phyloP scores from a whole-genome alignment of 2,113 vertebrate genomes.

The Rhea pennata region DNA sequence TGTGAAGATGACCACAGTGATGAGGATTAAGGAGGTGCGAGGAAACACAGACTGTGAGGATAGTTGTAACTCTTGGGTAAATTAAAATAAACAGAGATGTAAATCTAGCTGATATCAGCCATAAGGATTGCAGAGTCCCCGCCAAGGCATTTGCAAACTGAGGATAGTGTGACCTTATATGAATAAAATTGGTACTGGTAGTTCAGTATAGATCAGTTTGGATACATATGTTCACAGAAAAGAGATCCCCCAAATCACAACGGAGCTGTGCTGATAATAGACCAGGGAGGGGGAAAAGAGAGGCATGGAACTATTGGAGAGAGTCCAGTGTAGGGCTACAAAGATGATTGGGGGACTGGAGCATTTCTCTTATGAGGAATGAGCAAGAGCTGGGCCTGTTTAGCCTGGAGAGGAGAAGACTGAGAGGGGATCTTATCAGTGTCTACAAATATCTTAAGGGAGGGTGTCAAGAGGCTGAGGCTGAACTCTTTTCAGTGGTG shows the following conservation, averaged over 20 bases:
- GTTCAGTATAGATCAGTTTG: background rate
- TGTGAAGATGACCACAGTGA: background rate
- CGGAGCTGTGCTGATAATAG: background rate
- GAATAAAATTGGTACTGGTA: background rate
- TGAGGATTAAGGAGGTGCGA: background rate
- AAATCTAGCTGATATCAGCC: background rate
- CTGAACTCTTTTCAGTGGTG: no score
- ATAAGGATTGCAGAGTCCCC: background rate
- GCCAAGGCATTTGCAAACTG: background rate
- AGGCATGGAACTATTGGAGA: no score
- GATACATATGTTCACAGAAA: background rate
- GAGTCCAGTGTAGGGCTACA: no score
- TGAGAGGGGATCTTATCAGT: no score
- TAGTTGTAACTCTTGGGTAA: background rate
- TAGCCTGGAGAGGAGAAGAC: no score
- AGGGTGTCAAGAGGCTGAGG: no score
- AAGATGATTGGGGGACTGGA: no score
- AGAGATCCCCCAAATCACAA: background rate
- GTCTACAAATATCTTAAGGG: no score
- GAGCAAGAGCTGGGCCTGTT: no score
- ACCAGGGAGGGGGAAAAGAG: background rate
- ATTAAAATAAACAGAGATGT: background rate
- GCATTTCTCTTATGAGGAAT: no score
- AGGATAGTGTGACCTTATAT: background rate
- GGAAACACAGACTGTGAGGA: background rate